Percentiles rank a stretch among this genome's conserved stretches.
These are phyloP conservation scores for Caenorhabditis wallacei DNA, from an alignment of 2,888 invertebrate genomes.

Conservation along the genomic window DNA sequence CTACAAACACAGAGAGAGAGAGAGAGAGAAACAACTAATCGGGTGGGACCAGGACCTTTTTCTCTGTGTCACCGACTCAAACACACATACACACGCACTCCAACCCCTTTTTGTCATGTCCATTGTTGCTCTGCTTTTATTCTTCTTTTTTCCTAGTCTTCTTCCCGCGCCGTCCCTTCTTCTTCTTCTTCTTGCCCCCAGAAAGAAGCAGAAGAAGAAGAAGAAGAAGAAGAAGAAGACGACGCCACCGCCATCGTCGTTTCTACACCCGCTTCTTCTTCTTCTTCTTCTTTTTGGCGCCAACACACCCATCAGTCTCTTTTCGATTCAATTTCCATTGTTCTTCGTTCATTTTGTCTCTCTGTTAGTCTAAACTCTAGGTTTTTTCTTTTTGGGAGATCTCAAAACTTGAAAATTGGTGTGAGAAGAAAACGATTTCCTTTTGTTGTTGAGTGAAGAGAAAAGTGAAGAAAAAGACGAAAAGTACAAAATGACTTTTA, in stretches of 20 bases:
- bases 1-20: too few relatives aligned
- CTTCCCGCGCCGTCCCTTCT: slow-evolving; percentile 30
- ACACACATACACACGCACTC: slow-evolving; percentile 52
- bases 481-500: slow-evolving; percentile 36
- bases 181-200: slow-evolving; percentile 20
- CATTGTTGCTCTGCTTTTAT: slow-evolving; percentile 64
- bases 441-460: not conserved
- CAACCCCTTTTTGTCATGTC: slow-evolving; percentile 65
- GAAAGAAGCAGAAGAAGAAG: too few relatives aligned
- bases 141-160: slow-evolving; percentile 41
- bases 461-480: slow-evolving; percentile 5
- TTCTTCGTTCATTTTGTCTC: slow-evolving; percentile 27
- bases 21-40: too few relatives aligned
- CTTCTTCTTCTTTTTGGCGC: slow-evolving; percentile 16
- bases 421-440: slow-evolving; percentile 27
- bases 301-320: slow-evolving; percentile 12
- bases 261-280: slow-evolving; percentile 46
- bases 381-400: not conserved
- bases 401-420: slow-evolving; percentile 19
- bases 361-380: not conserved
- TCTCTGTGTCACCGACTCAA: slow-evolving; percentile 46
- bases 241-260: slow-evolving; percentile 32
- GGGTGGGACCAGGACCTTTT: slow-evolving; percentile 32
- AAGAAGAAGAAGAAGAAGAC: not conserved
- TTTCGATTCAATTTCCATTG: slow-evolving; percentile 40